Evolutionary conservation across 2,113 vertebrate genomes (phyloP).

Genomic region (Eurystomus gularis): DNA sequence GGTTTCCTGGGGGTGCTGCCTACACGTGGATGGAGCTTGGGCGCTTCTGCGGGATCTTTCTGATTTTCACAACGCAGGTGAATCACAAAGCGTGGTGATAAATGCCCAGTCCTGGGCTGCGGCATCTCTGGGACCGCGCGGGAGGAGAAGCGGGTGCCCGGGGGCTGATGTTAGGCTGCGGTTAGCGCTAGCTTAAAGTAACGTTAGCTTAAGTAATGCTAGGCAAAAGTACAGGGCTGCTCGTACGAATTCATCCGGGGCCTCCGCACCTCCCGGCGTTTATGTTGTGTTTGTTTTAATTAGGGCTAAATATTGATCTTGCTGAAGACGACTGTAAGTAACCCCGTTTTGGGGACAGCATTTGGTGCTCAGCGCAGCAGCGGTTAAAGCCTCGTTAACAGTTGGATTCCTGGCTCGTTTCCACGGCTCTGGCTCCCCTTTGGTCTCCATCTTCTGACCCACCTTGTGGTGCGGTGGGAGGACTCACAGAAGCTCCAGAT

Average conservation of each 20-base stretch:
- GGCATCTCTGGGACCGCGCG: not conserved
- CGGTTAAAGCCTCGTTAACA: fast-evolving
- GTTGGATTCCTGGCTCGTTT: not conserved
- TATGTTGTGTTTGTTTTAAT: conserved; percentile 6
- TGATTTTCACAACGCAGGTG: not conserved
- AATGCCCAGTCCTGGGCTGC: fast-evolving
- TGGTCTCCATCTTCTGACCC: not conserved
- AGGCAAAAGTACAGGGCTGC: not conserved
- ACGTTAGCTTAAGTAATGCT: not conserved
- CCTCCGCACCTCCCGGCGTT: fast-evolving
- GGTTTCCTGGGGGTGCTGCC: fast-evolving
- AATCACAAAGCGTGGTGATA: fast-evolving
- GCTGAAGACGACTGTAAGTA: not conserved
- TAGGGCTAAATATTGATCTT: not conserved
- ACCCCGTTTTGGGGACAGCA: not conserved
- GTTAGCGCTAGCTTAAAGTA: not conserved
- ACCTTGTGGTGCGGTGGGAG: not conserved
- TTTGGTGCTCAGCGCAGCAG: not conserved
- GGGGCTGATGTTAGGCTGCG: not conserved
- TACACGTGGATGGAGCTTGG: fast-evolving
- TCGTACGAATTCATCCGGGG: not conserved
- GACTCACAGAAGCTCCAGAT: not conserved
- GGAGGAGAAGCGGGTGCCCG: not conserved
- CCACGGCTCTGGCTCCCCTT: not conserved
- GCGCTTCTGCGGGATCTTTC: fast-evolving